Percentiles rank a stretch among this genome's conserved stretches.
Conservation (phyloP, 1,140 invertebrate genomes). For the Drosophila jambulina region DNA sequence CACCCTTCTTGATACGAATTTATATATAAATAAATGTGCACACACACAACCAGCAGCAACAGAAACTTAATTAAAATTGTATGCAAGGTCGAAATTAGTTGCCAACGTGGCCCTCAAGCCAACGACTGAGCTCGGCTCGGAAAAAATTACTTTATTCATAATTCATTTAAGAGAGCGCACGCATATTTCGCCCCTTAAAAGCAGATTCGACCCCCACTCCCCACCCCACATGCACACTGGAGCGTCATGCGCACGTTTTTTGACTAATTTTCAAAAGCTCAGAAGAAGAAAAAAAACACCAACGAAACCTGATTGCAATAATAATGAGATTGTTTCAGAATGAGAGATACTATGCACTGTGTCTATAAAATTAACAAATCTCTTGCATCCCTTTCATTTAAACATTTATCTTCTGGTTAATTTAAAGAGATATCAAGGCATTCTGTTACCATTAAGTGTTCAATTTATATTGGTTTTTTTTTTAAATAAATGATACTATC, state of each 20-base stretch:
- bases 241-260: slow-evolving; percentile 55
- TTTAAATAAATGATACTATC: slow-evolving; percentile 5
- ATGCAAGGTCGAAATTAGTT: slow-evolving; percentile 81
- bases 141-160: slow-evolving; percentile 75
- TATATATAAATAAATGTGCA: slow-evolving; percentile 33
- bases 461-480: slow-evolving; percentile 8
- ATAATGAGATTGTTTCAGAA: slow-evolving; percentile 71
- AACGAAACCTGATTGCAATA: slow-evolving; percentile 64
- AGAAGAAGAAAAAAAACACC: slow-evolving; percentile 17
- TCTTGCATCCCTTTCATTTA: neutral
- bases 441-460: neutral
- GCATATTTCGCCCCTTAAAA: slow-evolving; percentile 20
- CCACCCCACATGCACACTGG: slow-evolving; percentile 2
- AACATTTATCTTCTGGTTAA: slow-evolving; percentile 5
- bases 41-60: slow-evolving; percentile 21
- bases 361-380: slow-evolving; percentile 34
- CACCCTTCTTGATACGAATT: slow-evolving; percentile 25
- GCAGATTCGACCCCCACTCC: neutral
- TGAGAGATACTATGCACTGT: slow-evolving; percentile 17
- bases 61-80: slow-evolving; percentile 79
- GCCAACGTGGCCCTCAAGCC: slow-evolving; percentile 75
- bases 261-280: slow-evolving; percentile 51
- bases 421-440: neutral
- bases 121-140: slow-evolving; percentile 9
- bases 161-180: slow-evolving; percentile 70